Base-by-base conservation (phyloP, 2,888 invertebrate species). In the Calameuta filiformis region DNA sequence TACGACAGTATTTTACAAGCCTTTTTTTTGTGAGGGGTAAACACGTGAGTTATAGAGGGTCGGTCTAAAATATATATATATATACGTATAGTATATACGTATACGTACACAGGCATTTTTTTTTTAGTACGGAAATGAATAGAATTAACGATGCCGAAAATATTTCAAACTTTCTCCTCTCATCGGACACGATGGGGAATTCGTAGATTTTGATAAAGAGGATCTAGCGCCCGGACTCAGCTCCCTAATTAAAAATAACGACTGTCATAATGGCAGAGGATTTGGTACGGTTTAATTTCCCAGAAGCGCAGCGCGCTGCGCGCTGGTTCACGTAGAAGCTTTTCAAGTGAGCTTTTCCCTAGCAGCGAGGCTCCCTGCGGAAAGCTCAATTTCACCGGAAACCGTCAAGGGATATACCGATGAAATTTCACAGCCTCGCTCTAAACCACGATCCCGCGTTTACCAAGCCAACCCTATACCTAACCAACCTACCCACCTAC, bases 351-450 rank as follows among this genome's bases (percentile, higher is more conserved):
- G 23, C 56, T 56, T 56, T 56, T 56, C 23, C 56, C 56, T 23
- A 9, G 15, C 9, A 56, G 56, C 23, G 12, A 12, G 9, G 56
- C 56, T 56, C 34, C 30, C 78, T 76, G 75, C 77, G 69, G 56
- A 75, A 71, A 77, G 78, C 78, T 81, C 77, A 77, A 80, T 81
- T 81, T 79, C 80, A 81, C 79, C 74, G 75, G 56, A 56, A 81
- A 76, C 76, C 75, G 75, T 76, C 69, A 37, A 75, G 76, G 76
- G 68, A 76, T 76, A 35, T 69, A 11, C 68, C 78, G 80, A 79
- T 76, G 77, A 80, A 80, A 80, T 81, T 81, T 79, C 78, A 79
- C 79, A 77, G 79, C 75, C 78, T 34, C 76, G 35, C 12, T 30
- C 35, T 73, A 73, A 75, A 76, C 75, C 71, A 30, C 71, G 30